Conservation (phyloP, 2,797 vertebrate species). For the Lacerta agilis region DNA sequence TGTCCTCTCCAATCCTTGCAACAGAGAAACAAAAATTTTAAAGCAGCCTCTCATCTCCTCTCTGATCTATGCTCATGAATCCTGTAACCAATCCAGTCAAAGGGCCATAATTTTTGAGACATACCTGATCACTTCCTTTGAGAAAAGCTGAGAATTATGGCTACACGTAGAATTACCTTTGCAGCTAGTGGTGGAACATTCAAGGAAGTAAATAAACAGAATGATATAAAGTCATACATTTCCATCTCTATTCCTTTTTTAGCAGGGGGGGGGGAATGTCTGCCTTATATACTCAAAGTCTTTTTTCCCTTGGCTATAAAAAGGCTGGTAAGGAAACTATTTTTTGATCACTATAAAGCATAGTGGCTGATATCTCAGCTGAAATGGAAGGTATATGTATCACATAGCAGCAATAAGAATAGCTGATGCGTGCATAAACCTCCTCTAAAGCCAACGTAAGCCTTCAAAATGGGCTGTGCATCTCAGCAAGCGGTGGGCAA, state of each 20-base stretch:
- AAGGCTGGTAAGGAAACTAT: slow-evolving; percentile 47
- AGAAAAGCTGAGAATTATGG: slow-evolving; percentile 42
- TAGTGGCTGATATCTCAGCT: slow-evolving; percentile 47
- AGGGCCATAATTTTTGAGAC: slow-evolving; percentile 16
- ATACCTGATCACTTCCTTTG: slow-evolving; percentile 29
- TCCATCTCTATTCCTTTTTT: slow-evolving; percentile 38
- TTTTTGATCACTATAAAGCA: slow-evolving; percentile 51
- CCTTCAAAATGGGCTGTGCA: slow-evolving; percentile 13
- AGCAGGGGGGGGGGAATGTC: neutral
- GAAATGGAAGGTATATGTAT: slow-evolving; percentile 45
- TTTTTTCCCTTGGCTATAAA: slow-evolving; percentile 52
- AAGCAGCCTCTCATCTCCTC: neutral
- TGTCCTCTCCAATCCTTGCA: neutral
- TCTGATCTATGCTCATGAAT: slow-evolving; percentile 1
- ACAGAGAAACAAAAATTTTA: neutral
- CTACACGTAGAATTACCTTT: slow-evolving; percentile 34
- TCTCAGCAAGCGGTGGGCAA: slow-evolving; percentile 44
- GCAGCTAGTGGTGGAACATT: slow-evolving; percentile 21
- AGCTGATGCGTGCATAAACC: slow-evolving; percentile 37
- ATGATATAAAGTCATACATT: slow-evolving; percentile 28
- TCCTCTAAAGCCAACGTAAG: slow-evolving; percentile 23
- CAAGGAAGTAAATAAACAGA: slow-evolving; percentile 30
- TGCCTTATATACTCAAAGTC: slow-evolving; percentile 34
- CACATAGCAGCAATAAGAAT: slow-evolving; percentile 42
- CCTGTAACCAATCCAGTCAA: neutral